Evolutionary conservation across 2,797 vertebrate species (phyloP).

Genomic region (Sebastes alutus): DNA sequence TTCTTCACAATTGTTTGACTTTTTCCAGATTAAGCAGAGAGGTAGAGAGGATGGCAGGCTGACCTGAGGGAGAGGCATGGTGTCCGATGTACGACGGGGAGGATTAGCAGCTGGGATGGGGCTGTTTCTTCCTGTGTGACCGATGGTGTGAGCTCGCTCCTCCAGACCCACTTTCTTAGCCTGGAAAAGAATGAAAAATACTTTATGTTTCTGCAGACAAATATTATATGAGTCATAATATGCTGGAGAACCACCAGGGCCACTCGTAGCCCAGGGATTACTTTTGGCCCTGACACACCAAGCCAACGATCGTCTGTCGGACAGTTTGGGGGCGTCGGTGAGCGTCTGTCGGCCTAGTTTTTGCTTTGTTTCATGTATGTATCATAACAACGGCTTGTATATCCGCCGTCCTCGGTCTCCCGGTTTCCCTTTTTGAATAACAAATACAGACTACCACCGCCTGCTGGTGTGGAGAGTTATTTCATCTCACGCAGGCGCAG

Average conservation of each 20-base stretch:
- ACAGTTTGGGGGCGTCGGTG: too few species aligned
- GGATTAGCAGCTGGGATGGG: slow-evolving; percentile 22
- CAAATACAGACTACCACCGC: too few species aligned
- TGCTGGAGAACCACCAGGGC: background rate
- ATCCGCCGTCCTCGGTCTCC: too few species aligned
- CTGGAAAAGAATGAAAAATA: slow-evolving; percentile 32
- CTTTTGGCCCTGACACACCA: too few species aligned
- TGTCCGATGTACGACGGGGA: slow-evolving; percentile 60
- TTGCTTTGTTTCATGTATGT: too few species aligned
- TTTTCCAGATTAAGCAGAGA: background rate
- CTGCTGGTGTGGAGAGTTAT: too few species aligned
- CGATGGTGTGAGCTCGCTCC: slow-evolving; percentile 71
- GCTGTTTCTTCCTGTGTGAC: slow-evolving; percentile 66
- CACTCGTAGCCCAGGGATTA: background rate
- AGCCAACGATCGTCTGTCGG: too few species aligned
- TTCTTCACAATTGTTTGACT: background rate
- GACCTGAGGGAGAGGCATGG: slow-evolving; percentile 68
- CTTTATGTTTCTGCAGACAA: background rate
- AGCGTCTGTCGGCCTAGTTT: too few species aligned
- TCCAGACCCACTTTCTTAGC: slow-evolving; percentile 64
- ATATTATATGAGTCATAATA: background rate
- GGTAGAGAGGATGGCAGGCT: background rate
- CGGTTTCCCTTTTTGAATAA: too few species aligned
- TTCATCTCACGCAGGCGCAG: too few species aligned
- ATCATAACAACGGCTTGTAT: too few species aligned